These are phyloP conservation scores for Prionailurus viverrinus DNA, from an alignment of 2,113 vertebrate species.

Conservation along the genomic window DNA sequence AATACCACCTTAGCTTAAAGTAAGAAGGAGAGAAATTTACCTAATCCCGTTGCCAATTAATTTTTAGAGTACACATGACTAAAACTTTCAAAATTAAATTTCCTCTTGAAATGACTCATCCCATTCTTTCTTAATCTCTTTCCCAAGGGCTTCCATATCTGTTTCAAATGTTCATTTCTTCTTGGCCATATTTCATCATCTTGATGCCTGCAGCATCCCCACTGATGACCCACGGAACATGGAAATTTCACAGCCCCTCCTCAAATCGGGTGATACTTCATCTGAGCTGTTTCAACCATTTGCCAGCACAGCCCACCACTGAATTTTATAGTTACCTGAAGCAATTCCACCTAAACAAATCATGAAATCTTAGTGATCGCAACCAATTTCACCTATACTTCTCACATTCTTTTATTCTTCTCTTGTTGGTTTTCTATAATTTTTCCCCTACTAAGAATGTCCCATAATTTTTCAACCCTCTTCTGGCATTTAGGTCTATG, in stretches of 20 bases:
- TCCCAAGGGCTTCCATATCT: not conserved
- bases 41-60: not conserved
- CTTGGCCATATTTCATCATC: not conserved
- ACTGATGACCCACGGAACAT: not conserved
- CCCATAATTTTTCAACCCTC: not conserved
- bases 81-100: not conserved
- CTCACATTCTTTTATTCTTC: not conserved
- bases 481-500: not conserved
- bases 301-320: not conserved
- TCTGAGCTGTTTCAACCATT: not conserved
- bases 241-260: not conserved
- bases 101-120: not conserved
- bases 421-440: not conserved
- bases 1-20: not conserved
- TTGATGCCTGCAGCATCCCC: not conserved
- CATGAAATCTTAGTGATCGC: not conserved
- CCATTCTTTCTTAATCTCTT: not conserved
- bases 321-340: not conserved
- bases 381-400: not conserved
- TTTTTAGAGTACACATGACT: not conserved
- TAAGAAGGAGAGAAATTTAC: not conserved
- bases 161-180: not conserved
- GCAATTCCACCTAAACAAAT: constrained; percentile 4
- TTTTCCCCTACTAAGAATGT: not conserved
- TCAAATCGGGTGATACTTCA: not conserved